Conservation (phyloP, 2,113 vertebrate species). For the Indicator maculatus region DNA sequence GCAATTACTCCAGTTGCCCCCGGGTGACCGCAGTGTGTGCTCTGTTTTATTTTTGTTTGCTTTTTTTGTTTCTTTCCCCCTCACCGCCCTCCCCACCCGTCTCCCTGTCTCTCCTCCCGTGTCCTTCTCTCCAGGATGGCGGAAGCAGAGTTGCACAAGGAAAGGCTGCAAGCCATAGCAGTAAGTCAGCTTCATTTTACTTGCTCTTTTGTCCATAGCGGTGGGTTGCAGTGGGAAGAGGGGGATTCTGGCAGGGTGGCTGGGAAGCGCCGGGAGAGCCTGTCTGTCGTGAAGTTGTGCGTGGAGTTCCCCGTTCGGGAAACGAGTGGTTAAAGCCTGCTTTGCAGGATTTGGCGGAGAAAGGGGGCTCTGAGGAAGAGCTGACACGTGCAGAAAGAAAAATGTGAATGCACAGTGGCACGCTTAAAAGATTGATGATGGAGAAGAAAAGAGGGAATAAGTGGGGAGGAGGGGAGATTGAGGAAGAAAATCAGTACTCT, state of each 20-base stretch:
- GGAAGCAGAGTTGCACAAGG: constrained; percentile 95
- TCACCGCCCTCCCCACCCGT: background rate
- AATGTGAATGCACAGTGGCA: constrained; percentile 18
- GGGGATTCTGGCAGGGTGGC: constrained; percentile 14
- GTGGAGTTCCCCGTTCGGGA: background rate
- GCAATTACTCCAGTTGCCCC: constrained; percentile 39
- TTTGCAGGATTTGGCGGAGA: constrained; percentile 28
- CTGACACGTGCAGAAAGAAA: constrained; percentile 47
- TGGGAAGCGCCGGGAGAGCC: background rate
- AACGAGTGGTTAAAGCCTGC: constrained; percentile 24
- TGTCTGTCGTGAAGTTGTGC: constrained; percentile 32
- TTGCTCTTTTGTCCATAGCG: constrained; percentile 62
- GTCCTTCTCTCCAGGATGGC: constrained; percentile 92
- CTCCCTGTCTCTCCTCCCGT: constrained; percentile 61
- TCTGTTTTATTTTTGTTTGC: background rate
- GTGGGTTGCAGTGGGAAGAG: background rate
- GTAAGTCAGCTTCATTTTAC: constrained; percentile 86
- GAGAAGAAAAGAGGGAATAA: constrained; percentile 18
- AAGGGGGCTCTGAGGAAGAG: constrained; percentile 17
- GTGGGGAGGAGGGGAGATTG: background rate
- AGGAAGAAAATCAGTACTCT: background rate
- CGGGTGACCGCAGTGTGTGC: constrained; percentile 68
- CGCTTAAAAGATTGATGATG: constrained; percentile 37
- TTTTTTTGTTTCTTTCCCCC: constrained; percentile 19
- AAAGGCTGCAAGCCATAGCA: constrained; percentile 96